These are phyloP conservation scores for Morone chrysops DNA, from an alignment of 2,113 vertebrate species.

Conservation along the genomic window DNA sequence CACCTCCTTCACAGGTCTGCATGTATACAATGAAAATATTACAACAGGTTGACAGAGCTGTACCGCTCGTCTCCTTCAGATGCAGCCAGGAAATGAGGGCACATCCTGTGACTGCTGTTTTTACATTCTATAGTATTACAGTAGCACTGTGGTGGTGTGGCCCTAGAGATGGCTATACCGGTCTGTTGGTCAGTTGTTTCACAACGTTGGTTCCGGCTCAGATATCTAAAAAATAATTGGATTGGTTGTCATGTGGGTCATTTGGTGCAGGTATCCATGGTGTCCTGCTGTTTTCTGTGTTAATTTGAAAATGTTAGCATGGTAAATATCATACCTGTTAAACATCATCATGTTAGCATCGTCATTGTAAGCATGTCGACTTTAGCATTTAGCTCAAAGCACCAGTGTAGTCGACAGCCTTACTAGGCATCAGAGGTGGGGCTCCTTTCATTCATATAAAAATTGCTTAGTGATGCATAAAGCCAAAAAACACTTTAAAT, in stretches of 20 bases:
- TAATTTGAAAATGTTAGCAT: background rate
- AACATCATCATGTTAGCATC: background rate
- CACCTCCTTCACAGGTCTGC: slow-evolving; percentile 1
- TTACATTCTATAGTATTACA: background rate
- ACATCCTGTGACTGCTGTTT: background rate
- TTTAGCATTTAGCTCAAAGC: background rate
- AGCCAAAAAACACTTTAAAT: too few species aligned
- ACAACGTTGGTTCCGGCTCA: background rate
- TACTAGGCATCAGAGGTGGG: too few species aligned
- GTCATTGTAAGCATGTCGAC: background rate
- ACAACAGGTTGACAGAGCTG: background rate
- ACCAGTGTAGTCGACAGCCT: background rate
- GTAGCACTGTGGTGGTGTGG: background rate
- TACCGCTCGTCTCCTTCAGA: background rate
- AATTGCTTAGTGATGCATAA: too few species aligned
- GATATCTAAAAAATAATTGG: background rate
- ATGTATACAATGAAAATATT: background rate
- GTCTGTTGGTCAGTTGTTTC: too few species aligned
- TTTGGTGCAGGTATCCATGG: background rate
- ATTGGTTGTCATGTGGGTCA: background rate
- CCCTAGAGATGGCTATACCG: background rate
- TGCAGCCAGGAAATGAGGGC: background rate
- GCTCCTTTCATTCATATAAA: too few species aligned
- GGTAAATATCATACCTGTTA: background rate
- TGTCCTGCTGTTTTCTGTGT: background rate